Percentiles rank a stretch among this genome's conserved stretches.
Evolutionary conservation across 2,797 vertebrate genomes (phyloP).

Genomic region (Podarcis lilfordi): DNA sequence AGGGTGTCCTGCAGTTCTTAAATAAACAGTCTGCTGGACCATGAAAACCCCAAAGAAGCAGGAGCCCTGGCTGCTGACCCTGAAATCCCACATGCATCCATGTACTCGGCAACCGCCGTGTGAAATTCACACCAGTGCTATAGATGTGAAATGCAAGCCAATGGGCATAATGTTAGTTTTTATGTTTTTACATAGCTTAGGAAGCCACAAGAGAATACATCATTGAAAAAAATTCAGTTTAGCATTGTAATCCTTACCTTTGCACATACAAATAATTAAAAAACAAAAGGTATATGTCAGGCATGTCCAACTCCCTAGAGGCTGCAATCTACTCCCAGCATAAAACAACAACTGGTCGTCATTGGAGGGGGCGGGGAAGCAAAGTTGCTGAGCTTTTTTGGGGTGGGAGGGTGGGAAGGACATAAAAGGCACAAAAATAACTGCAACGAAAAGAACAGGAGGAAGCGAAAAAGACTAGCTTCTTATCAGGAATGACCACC

Average conservation of each 20-base stretch:
- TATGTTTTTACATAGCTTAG: neutral
- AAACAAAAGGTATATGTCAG: neutral
- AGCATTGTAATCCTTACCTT: neutral
- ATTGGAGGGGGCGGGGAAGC: too few species aligned
- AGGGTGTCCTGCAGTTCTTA: neutral
- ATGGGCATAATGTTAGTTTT: neutral
- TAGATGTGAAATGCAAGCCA: accelerated
- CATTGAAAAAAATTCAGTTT: neutral
- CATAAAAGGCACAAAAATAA: too few species aligned
- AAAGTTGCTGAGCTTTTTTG: too few species aligned
- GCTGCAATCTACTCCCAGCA: too few species aligned
- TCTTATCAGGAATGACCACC: too few species aligned
- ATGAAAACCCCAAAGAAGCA: neutral
- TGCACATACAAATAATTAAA: neutral
- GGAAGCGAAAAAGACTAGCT: too few species aligned
- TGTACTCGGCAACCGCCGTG: neutral
- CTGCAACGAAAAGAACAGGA: accelerated
- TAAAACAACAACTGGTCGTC: too few species aligned
- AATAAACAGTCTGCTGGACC: neutral
- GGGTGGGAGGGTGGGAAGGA: too few species aligned
- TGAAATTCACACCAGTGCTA: neutral
- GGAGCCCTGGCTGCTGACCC: neutral
- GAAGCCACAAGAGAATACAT: neutral
- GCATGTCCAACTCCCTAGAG: too few species aligned
- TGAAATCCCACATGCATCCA: accelerated